Conservation (phyloP, 2,888 invertebrate species). For the Erynnis tages region DNA sequence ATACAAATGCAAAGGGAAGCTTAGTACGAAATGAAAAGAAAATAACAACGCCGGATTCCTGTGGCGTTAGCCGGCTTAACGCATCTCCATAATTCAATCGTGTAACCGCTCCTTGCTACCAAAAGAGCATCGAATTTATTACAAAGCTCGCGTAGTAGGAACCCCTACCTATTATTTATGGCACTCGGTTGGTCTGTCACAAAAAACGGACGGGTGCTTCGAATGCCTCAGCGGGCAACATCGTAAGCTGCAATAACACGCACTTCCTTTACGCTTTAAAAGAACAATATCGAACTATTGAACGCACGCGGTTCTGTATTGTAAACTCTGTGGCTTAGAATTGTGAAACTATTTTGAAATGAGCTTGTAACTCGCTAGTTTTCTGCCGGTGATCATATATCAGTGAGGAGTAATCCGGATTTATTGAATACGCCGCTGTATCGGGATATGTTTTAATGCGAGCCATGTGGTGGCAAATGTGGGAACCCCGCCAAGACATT, state of each 20-base stretch:
- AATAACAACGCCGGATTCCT: conserved; percentile 67
- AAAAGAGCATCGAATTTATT: conserved; percentile 80
- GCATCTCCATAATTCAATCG: conserved; percentile 80
- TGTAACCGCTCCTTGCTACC: conserved; percentile 68
- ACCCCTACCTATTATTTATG: conserved; percentile 81
- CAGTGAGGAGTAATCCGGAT: conserved; percentile 68
- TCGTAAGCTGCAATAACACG: conserved; percentile 80
- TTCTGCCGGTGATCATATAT: conserved; percentile 56
- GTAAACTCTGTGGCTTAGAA: conserved; percentile 47
- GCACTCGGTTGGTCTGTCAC: conserved; percentile 79
- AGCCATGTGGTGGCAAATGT: conserved; percentile 77
- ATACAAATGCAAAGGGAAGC: conserved; percentile 57
- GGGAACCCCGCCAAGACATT: conserved; percentile 78
- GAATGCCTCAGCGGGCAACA: conserved; percentile 79
- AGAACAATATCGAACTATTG: conserved; percentile 44
- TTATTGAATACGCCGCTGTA: conserved; percentile 70
- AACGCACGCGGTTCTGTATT: conserved; percentile 44
- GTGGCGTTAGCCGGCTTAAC: conserved; percentile 73
- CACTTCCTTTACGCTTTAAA: conserved; percentile 68
- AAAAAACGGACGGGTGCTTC: conserved; percentile 79
- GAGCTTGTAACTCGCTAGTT: conserved; percentile 39
- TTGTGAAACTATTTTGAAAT: conserved; percentile 49
- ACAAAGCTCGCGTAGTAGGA: conserved; percentile 72
- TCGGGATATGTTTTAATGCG: conserved; percentile 63
- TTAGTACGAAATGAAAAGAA: conserved; percentile 67